Evolutionary conservation across 2,888 invertebrate species (phyloP), one percentile per base, ranked within the genome.

Genomic region (Horisme vitalbata): DNA sequence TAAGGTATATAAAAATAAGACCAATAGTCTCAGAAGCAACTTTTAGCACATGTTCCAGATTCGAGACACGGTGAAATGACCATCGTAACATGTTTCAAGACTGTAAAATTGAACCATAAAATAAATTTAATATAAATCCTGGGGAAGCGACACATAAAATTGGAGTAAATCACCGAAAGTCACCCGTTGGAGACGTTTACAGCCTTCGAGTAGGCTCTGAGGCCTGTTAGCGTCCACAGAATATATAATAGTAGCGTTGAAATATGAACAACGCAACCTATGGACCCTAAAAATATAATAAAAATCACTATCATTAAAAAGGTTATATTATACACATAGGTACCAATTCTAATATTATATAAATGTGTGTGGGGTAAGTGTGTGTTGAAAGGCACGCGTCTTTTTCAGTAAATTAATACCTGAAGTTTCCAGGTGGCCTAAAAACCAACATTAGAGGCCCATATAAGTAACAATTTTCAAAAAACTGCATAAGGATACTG

Each of bases 81-180:
- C 66, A 70, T 69, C 69, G 75, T 72, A 78, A 82, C 82, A 80
- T 82, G 80, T 71, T 82, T 75, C 68, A 68, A 68, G 71, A 79
- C 75, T 83, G 78, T 87, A 85, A 87, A 84, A 79, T 75, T 73
- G 75, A 68, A 59, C 76, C 75, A 77, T 83, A 84, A 86, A 86
- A 84, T 86, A 84, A 85, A 80, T 83, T 84, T 84, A 83, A 83
- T 84, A 83, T 83, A 83, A 79, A 83, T 82, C 83, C 77, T 73
- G 73, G 74, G 75, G 79, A 75, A 76, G 75, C 79, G 83, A 81
- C 84, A 85, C 86, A 87, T 87, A 88, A 88, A 88, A 86, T 85
- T 78, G 83, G 68, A 80, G 84, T 88, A 88, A 88, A 88, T 88
- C 87, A 86, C 85, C 74, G 67, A 81, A 84, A 86, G 86, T 83